Percentiles rank a stretch among this genome's conserved stretches.
Conservation (phyloP, 2,888 invertebrate genomes). For the Chironomus tentans region DNA sequence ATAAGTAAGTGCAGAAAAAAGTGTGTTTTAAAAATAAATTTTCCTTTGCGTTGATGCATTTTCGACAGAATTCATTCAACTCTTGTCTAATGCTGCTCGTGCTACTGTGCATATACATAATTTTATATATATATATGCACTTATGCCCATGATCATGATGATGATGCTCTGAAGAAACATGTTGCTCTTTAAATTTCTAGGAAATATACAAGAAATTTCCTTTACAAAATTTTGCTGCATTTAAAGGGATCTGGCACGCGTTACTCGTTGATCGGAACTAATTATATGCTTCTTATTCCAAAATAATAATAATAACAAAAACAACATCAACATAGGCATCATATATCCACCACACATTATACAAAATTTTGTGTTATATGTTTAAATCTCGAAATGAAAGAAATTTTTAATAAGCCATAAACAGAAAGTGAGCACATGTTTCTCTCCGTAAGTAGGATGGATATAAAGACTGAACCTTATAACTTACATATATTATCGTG, state of each 20-base stretch:
- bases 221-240: not conserved
- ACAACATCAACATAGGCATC: not conserved
- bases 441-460: not conserved
- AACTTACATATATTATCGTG: no score
- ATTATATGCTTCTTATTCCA: constrained; percentile 11
- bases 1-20: not conserved
- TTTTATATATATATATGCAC: not conserved
- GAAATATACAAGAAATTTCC: not conserved
- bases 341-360: not conserved
- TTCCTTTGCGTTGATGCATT: not conserved
- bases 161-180: constrained; percentile 7
- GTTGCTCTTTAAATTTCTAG: constrained; percentile 15
- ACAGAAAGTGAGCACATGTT: constrained; percentile 14
- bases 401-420: constrained; percentile 23
- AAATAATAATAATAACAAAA: not conserved
- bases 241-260: constrained; percentile 21
- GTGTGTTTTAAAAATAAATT: constrained; percentile 2
- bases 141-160: not conserved
- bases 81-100: not conserved
- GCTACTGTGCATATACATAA: not conserved
- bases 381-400: not conserved
- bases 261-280: constrained; percentile 12
- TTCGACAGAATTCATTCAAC: constrained; percentile 3
- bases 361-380: not conserved
- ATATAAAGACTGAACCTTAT: not conserved